Evolutionary conservation across 2,113 vertebrate species (phyloP).

Genomic region (Carassius carassius): DNA sequence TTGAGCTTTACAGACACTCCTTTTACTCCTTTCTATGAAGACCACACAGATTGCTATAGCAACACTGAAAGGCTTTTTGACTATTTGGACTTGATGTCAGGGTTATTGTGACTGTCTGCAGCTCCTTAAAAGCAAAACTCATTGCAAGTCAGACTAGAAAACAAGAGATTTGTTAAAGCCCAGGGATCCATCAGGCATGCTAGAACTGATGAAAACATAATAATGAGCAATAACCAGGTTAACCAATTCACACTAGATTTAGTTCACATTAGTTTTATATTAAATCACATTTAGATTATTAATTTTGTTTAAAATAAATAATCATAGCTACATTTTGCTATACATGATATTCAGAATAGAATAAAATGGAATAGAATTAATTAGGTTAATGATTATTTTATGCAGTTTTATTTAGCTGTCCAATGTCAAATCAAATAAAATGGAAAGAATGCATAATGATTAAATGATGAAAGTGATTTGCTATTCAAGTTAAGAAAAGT

Average conservation of each 20-base stretch:
- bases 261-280: too few species aligned
- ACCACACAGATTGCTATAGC: conserved; percentile 24
- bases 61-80: conserved; percentile 24
- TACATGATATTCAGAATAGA: not conserved
- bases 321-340: not conserved
- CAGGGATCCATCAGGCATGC: not conserved
- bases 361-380: not conserved
- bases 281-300: not conserved
- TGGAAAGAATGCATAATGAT: too few species aligned
- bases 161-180: conserved; percentile 1
- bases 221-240: not conserved
- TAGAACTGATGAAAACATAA: not conserved
- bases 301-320: not conserved
- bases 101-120: conserved; percentile 10
- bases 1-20: not conserved
- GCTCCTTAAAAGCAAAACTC: not conserved
- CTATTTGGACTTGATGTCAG: conserved; percentile 23
- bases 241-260: not conserved
- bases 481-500: not conserved
- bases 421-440: not conserved
- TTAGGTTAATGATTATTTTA: not conserved
- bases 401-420: not conserved
- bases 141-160: not conserved
- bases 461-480: not conserved
- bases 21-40: not conserved